These are phyloP conservation scores for Chrysochloris asiatica DNA, from an alignment of 2,113 vertebrate species.

Conservation along the genomic window DNA sequence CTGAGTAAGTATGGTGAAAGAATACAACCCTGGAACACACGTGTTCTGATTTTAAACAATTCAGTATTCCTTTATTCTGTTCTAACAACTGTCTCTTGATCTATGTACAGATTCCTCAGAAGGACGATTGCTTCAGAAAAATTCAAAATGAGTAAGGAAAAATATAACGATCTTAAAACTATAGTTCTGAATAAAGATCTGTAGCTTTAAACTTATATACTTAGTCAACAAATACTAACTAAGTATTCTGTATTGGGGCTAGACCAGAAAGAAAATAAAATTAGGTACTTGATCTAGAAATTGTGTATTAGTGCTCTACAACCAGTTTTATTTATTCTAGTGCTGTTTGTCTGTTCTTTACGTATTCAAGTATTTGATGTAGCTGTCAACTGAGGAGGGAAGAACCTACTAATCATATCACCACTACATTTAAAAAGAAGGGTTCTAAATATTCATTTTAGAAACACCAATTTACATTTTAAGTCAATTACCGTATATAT, in stretches of 20 bases:
- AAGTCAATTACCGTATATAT: conserved; percentile 62
- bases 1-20: too few species aligned
- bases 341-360: conserved; percentile 31
- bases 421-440: conserved; percentile 49
- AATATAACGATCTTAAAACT: not conserved
- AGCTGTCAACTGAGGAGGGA: conserved; percentile 39
- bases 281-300: conserved; percentile 25
- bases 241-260: not conserved
- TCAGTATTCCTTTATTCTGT: too few species aligned
- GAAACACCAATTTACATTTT: conserved; percentile 70
- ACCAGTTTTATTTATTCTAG: conserved; percentile 36
- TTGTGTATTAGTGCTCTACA: conserved; percentile 17
- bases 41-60: too few species aligned
- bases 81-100: too few species aligned
- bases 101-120: too few species aligned
- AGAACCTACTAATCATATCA: conserved; percentile 52
- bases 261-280: conserved; percentile 43
- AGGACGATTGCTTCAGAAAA: too few species aligned
- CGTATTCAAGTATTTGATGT: conserved; percentile 44
- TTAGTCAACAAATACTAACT: conserved; percentile 10
- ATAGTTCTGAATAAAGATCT: conserved; percentile 1
- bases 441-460: conserved; percentile 66
- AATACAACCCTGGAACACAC: too few species aligned
- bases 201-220: not conserved
- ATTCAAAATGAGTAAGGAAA: conserved; percentile 42